Evolutionary conservation across 2,888 invertebrate species (phyloP).

Genomic region (Ceramica pisi): DNA sequence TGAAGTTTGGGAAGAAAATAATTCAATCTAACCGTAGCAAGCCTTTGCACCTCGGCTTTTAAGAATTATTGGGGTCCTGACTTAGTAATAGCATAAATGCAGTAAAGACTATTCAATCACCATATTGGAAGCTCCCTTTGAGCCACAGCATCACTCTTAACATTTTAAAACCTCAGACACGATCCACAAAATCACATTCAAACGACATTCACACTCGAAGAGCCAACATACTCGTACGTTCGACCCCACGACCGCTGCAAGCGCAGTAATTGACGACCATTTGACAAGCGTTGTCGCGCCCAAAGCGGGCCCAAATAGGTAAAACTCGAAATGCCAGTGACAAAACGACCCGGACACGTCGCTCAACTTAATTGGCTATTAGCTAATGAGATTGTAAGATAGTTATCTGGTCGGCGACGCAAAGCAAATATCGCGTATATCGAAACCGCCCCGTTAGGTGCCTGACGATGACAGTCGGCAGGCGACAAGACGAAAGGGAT

Average conservation of each 20-base stretch:
- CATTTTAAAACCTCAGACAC: conserved; percentile 27
- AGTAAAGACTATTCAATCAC: background rate
- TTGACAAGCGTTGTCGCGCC: conserved; percentile 64
- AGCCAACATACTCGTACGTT: conserved; percentile 42
- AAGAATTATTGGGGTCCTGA: too few species aligned
- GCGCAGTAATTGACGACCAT: conserved; percentile 64
- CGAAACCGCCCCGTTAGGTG: conserved; percentile 77
- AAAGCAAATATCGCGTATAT: conserved; percentile 76
- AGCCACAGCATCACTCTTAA: conserved; percentile 8
- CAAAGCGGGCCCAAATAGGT: conserved; percentile 67
- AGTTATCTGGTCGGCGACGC: conserved; percentile 79
- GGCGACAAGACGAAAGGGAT: conserved; percentile 61
- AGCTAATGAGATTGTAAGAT: conserved; percentile 78
- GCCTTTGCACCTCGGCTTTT: too few species aligned
- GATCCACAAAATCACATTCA: conserved; percentile 54
- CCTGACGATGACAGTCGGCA: conserved; percentile 73
- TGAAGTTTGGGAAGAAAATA: background rate
- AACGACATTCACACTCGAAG: conserved; percentile 65
- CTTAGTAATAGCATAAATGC: too few species aligned
- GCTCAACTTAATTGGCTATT: conserved; percentile 87
- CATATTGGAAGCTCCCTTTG: background rate
- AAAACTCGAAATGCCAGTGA: conserved; percentile 60
- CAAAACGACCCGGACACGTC: conserved; percentile 86
- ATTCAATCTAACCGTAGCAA: too few species aligned
- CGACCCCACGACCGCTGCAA: conserved; percentile 45